These are phyloP conservation scores for Stigmatopora argus DNA, from an alignment of 2,113 vertebrate genomes.

Conservation along the genomic window DNA sequence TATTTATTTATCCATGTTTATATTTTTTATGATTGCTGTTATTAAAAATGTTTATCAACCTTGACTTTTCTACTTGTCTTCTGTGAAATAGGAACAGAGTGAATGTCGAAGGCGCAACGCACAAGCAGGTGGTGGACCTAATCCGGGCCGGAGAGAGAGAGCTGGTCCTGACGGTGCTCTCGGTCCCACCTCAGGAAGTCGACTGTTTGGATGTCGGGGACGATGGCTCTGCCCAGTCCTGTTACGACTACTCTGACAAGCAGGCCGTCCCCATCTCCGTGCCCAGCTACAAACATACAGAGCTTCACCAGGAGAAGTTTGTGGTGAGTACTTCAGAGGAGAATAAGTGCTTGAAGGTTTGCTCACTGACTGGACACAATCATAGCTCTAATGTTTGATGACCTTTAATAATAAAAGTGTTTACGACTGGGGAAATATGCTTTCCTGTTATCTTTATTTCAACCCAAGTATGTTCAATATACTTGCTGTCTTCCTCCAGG, in stretches of 20 bases:
- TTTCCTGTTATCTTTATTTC: not conserved
- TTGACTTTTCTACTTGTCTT: not conserved
- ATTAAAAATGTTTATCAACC: not conserved
- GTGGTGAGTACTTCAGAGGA: constrained; percentile 75
- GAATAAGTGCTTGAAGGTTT: not conserved
- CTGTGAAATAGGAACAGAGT: constrained; percentile 77
- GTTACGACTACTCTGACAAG: constrained; percentile 93
- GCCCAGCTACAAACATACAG: constrained; percentile 93
- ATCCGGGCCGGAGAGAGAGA: constrained; percentile 90
- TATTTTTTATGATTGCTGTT: not conserved
- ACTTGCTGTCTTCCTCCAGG: constrained; percentile 60
- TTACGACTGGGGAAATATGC: not conserved
- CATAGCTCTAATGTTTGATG: no score
- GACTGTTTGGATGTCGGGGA: constrained; percentile 87
- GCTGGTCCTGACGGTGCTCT: constrained; percentile 85
- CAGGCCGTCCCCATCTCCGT: constrained; percentile 96
- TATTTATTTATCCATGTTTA: not conserved
- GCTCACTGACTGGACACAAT: not conserved
- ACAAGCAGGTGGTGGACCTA: constrained; percentile 98
- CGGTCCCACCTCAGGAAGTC: constrained; percentile 86
- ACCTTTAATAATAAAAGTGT: no score
- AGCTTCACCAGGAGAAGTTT: constrained; percentile 92
- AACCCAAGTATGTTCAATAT: not conserved
- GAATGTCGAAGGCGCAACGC: constrained; percentile 91
- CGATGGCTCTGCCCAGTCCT: constrained; percentile 81